phyloP scores from a whole-genome alignment of 2,888 invertebrate species.

The Lottia scabra region DNA sequence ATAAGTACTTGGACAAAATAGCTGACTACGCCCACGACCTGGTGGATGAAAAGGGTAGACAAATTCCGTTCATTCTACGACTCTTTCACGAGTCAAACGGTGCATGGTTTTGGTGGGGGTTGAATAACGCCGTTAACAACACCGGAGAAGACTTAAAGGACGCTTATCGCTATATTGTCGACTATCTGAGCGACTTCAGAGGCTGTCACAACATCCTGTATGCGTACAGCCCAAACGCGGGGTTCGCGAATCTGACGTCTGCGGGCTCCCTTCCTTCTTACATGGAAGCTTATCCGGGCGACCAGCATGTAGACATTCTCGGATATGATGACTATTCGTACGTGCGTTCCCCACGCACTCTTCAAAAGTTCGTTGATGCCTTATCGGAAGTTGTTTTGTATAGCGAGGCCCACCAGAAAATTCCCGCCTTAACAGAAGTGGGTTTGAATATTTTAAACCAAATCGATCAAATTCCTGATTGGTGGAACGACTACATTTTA shows the following conservation, averaged over 20 bases:
- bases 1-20: constrained; percentile 15
- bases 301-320: constrained; percentile 15
- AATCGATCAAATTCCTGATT: background rate
- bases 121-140: constrained; percentile 21
- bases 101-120: constrained; percentile 40
- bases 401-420: constrained; percentile 6
- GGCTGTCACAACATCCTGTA: constrained; percentile 19
- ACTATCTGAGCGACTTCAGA: constrained; percentile 16
- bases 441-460: background rate
- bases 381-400: constrained; percentile 5
- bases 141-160: constrained; percentile 27
- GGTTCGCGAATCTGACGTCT: background rate
- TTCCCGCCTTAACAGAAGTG: constrained; percentile 12
- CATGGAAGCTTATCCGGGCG: constrained; percentile 16
- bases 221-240: constrained; percentile 15
- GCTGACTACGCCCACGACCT: constrained; percentile 26
- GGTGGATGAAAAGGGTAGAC: constrained; percentile 22
- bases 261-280: background rate
- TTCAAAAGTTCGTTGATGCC: constrained; percentile 3
- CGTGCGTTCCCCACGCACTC: background rate
- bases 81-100: constrained; percentile 40
- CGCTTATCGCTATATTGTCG: constrained; percentile 24
- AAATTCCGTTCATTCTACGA: constrained; percentile 30
- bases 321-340: constrained; percentile 11
- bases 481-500: constrained; percentile 11